Conservation (phyloP, 2,888 invertebrate species). For the Dasysyrphus albostriatus region DNA sequence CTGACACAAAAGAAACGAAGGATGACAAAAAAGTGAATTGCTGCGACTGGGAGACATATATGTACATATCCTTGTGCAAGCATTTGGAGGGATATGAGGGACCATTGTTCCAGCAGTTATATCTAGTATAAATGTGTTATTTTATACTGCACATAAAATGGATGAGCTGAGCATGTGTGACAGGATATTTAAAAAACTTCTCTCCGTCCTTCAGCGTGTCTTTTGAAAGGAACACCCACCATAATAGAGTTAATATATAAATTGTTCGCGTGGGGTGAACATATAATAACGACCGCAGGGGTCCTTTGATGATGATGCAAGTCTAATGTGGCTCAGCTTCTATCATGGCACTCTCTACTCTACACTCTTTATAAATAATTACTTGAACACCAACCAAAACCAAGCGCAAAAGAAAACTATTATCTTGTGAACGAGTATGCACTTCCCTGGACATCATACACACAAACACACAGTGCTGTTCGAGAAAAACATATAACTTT, state of each 20-base stretch:
- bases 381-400: constrained; percentile 63
- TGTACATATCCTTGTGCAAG: neutral
- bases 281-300: constrained; percentile 20
- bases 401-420: constrained; percentile 65
- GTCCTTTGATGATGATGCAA: constrained; percentile 53
- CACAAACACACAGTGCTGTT: constrained; percentile 22
- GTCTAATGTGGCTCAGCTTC: constrained; percentile 21
- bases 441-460: constrained; percentile 4
- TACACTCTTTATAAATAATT: constrained; percentile 54
- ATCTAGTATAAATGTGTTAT: constrained; percentile 37
- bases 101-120: constrained; percentile 49
- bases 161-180: constrained; percentile 60
- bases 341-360: neutral
- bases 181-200: constrained; percentile 59
- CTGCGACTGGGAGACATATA: constrained; percentile 1
- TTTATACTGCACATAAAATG: constrained; percentile 53
- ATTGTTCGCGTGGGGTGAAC: constrained; percentile 8
- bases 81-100: constrained; percentile 36
- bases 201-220: too few relatives aligned
- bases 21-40: constrained; percentile 14
- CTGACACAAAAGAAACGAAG: constrained; percentile 13
- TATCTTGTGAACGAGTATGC: constrained; percentile 42
- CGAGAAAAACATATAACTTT: neutral
- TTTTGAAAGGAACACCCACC: constrained; percentile 28
- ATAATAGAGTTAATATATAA: constrained; percentile 15